Percentiles rank a stretch among this genome's conserved stretches.
Conservation (phyloP, 2,113 vertebrate genomes). For the Actinemys pallida region DNA sequence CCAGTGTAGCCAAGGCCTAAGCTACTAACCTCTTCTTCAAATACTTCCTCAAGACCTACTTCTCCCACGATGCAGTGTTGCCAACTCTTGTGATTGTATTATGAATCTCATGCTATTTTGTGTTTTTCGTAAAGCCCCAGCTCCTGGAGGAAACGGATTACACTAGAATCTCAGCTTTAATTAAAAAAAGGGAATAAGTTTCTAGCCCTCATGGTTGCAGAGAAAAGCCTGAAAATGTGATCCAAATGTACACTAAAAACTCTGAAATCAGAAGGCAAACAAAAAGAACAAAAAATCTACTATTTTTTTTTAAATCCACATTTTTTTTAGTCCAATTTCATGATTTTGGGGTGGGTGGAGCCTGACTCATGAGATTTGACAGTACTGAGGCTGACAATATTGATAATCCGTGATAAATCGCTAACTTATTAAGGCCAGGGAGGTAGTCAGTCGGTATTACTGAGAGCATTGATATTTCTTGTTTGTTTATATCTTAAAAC, state of each 20-base stretch:
- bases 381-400: too few relatives aligned
- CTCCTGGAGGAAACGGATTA: neutral
- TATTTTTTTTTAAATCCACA: too few relatives aligned
- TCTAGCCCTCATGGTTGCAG: neutral
- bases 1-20: too few relatives aligned
- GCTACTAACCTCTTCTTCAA: too few relatives aligned
- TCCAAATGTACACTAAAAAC: neutral
- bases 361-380: too few relatives aligned
- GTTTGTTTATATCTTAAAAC: neutral
- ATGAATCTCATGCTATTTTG: neutral
- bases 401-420: neutral
- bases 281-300: neutral
- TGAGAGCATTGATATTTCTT: too few relatives aligned
- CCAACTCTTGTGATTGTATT: neutral
- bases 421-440: neutral
- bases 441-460: neutral
- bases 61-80: too few relatives aligned
- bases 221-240: neutral
- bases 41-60: too few relatives aligned
- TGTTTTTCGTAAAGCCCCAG: too few relatives aligned
- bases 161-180: neutral
- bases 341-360: too few relatives aligned
- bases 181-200: accelerated
- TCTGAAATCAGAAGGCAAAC: neutral
- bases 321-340: too few relatives aligned